Conservation (phyloP, 2,113 vertebrate genomes). For the Tyrannus savana region DNA sequence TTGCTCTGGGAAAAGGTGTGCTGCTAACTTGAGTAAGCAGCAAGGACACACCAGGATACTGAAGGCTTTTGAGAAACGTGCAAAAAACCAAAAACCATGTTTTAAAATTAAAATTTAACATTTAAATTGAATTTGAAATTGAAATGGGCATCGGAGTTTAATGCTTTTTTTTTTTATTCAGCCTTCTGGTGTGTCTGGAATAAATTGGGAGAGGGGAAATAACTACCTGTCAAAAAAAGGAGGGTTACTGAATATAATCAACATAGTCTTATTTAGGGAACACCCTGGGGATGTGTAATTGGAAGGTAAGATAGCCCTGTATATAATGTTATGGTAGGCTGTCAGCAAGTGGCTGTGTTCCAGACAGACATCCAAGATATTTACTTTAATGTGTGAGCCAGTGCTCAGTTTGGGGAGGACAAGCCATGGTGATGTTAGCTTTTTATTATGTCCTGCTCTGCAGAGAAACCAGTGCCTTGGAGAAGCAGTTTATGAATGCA, state of each 20-base stretch:
- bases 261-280: neutral
- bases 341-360: neutral
- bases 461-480: neutral
- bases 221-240: neutral
- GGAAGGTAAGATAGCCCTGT: neutral
- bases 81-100: neutral
- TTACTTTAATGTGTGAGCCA: neutral
- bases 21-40: neutral
- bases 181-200: neutral
- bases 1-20: rapidly evolving
- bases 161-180: neutral
- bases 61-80: neutral
- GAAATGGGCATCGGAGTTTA: neutral
- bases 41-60: neutral
- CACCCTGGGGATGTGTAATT: neutral
- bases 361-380: neutral
- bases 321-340: neutral
- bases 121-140: neutral
- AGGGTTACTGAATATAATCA: neutral
- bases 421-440: neutral
- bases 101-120: neutral
- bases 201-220: neutral
- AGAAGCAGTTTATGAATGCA: neutral
- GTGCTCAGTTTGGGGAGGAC: neutral
- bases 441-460: neutral